Evolutionary conservation across 2,888 invertebrate species (phyloP).

Genomic region (Nasonia oneida): DNA sequence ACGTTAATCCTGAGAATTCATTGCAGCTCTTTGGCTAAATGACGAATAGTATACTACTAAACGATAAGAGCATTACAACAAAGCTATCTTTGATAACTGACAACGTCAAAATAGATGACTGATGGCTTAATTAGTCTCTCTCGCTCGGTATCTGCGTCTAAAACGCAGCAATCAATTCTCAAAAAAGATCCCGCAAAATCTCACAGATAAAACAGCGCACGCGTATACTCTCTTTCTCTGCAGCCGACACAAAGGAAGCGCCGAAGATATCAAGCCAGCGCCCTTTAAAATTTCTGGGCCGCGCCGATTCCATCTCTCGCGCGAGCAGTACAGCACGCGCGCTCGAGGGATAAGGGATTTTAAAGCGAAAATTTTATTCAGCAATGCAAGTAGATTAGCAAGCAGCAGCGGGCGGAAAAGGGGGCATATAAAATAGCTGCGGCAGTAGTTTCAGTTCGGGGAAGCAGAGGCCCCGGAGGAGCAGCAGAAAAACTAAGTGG

Average conservation of each 20-base stretch:
- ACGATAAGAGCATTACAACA: background rate
- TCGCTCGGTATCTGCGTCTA: background rate
- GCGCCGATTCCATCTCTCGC: background rate
- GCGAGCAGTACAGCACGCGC: too few species aligned
- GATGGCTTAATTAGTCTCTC: background rate
- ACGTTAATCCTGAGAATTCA: background rate
- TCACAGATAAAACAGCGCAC: background rate
- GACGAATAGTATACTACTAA: background rate
- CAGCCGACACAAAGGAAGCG: background rate
- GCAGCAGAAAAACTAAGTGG: conserved; percentile 22
- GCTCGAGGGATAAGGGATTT: conserved; percentile 4
- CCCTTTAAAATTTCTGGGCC: conserved; percentile 12
- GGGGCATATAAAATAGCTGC: background rate
- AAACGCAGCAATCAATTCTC: background rate
- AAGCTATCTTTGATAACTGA: background rate
- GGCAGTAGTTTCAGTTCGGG: conserved; percentile 9
- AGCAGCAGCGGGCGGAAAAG: conserved; percentile 2
- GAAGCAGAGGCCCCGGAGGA: conserved; percentile 17
- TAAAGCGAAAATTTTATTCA: conserved; percentile 39
- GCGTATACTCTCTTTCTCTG: background rate
- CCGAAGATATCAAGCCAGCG: background rate
- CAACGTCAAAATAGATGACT: background rate
- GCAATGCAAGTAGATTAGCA: conserved; percentile 30
- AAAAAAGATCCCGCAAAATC: background rate
- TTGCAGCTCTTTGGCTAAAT: background rate